Conservation (phyloP, 2,888 invertebrate genomes). For the Parnassius mnemosyne region DNA sequence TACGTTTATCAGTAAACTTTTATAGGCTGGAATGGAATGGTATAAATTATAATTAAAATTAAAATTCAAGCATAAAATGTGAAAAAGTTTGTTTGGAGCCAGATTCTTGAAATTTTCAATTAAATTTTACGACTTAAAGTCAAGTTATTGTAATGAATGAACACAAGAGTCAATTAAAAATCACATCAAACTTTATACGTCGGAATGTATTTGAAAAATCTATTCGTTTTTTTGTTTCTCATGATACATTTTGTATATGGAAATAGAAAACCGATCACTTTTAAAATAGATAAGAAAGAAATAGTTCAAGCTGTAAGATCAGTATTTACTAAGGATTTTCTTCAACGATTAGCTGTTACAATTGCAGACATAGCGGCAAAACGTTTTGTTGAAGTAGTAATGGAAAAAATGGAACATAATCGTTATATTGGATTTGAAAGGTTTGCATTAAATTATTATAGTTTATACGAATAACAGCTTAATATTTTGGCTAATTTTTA, state of each 20-base stretch:
- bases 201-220: slow-evolving; percentile 36
- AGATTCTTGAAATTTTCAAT: slow-evolving; percentile 12
- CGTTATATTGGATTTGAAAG: slow-evolving; percentile 3
- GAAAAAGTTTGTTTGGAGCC: not conserved
- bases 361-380: slow-evolving; percentile 46
- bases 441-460: not conserved
- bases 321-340: slow-evolving; percentile 42
- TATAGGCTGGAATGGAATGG: too few species aligned
- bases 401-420: slow-evolving; percentile 32
- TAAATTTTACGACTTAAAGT: slow-evolving; percentile 11
- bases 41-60: too few species aligned
- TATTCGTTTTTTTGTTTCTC: slow-evolving; percentile 31
- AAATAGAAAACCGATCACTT: slow-evolving; percentile 31
- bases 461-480: too few species aligned
- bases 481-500: too few species aligned
- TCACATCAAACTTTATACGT: slow-evolving; percentile 10
- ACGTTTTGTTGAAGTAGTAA: slow-evolving; percentile 43
- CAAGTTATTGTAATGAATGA: not conserved
- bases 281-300: slow-evolving; percentile 43
- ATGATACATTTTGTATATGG: slow-evolving; percentile 25
- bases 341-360: slow-evolving; percentile 42
- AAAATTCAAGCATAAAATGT: too few species aligned
- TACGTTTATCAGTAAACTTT: too few species aligned
- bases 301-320: slow-evolving; percentile 43
- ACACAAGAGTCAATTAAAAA: slow-evolving; percentile 2